A percentile compares a stretch with the other conserved stretches of the same genome.
phyloP scores from a whole-genome alignment of 2,797 vertebrate species.

The Rhinoraja longicauda region DNA sequence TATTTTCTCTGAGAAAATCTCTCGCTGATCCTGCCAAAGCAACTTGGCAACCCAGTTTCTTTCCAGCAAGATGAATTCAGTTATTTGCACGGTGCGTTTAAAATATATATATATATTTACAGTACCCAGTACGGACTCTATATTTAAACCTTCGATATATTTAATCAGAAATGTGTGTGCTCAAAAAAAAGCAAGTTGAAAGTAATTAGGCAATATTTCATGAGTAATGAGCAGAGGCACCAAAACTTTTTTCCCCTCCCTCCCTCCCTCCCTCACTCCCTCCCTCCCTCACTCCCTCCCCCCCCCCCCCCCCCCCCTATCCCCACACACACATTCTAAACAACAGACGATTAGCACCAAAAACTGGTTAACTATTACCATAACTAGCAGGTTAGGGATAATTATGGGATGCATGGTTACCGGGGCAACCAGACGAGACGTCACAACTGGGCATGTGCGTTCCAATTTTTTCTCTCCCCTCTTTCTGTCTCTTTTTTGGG shows the following conservation, averaged over 20 bases:
- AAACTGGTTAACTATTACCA: conserved; percentile 52
- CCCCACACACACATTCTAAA: neutral
- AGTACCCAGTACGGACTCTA: neutral
- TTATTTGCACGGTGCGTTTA: neutral
- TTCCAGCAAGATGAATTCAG: neutral
- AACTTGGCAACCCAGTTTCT: neutral
- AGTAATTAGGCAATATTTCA: conserved; percentile 16
- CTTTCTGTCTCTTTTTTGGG: conserved; percentile 53
- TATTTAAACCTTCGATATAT: neutral
- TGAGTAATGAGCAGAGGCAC: neutral
- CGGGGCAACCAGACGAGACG: conserved; percentile 94
- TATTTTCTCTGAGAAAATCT: neutral
- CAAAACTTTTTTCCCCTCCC: neutral
- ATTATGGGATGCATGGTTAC: conserved; percentile 89
- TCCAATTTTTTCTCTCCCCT: conserved; percentile 64
- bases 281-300: neutral
- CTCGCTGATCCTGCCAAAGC: neutral
- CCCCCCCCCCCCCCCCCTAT: neutral
- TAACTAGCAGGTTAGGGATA: conserved; percentile 71
- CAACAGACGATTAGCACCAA: conserved; percentile 46
- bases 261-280: neutral
- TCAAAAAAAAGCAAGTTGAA: neutral
- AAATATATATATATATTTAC: neutral
- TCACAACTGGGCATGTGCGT: conserved; percentile 92
- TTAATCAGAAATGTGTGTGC: neutral